phyloP scores from a whole-genome alignment of 2,888 invertebrate species.

The Habrosyne pyritoides region DNA sequence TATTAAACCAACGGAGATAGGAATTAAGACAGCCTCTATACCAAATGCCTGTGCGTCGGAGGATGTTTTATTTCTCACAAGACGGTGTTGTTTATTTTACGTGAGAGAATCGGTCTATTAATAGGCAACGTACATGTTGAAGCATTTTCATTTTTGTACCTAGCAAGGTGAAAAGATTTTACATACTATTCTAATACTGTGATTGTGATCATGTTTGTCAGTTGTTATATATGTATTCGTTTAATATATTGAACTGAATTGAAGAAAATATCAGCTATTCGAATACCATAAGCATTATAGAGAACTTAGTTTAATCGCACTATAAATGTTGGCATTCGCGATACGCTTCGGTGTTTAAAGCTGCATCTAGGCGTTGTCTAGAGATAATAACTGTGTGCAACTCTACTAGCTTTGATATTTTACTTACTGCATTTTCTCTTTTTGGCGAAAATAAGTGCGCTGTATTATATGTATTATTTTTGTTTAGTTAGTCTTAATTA shows the following conservation, averaged over 20 bases:
- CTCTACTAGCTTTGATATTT: too few relatives aligned
- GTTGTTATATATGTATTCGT: background rate
- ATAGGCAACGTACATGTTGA: background rate
- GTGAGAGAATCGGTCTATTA: background rate
- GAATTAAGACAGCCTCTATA: slow-evolving; percentile 21
- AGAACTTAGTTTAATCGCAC: too few relatives aligned
- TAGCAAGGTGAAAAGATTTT: slow-evolving; percentile 6
- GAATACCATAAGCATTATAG: too few relatives aligned
- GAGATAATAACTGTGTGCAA: too few relatives aligned
- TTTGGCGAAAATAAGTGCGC: too few relatives aligned
- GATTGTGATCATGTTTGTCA: background rate
- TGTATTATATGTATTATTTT: too few relatives aligned
- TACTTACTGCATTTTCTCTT: too few relatives aligned
- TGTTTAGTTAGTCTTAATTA: too few relatives aligned
- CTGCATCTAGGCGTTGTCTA: too few relatives aligned
- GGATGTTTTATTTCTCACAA: slow-evolving; percentile 22
- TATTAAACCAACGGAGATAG: slow-evolving; percentile 37
- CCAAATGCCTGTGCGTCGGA: slow-evolving; percentile 1
- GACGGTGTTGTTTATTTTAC: slow-evolving; percentile 23
- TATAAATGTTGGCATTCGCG: too few relatives aligned
- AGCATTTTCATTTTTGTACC: slow-evolving; percentile 4
- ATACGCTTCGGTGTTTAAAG: too few relatives aligned
- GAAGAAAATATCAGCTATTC: background rate
- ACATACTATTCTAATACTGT: slow-evolving; percentile 16
- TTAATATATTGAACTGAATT: too few relatives aligned